Conservation (phyloP, 2,888 invertebrate genomes). For the Habroteleia sp. region DNA sequence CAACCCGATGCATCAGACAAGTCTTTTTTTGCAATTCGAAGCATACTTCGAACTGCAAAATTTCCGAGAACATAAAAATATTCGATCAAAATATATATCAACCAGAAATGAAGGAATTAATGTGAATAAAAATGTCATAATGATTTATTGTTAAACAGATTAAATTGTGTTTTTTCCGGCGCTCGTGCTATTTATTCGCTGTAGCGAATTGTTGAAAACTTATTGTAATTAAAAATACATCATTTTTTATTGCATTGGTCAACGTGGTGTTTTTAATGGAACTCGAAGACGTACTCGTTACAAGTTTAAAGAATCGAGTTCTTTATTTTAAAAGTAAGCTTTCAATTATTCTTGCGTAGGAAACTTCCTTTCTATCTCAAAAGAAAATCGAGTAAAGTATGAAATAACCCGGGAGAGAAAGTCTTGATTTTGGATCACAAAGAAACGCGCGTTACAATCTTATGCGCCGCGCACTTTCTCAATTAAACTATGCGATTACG, state of each 20-base stretch:
- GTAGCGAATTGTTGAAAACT: slow-evolving; percentile 3
- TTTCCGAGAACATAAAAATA: slow-evolving; percentile 18
- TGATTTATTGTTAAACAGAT: slow-evolving; percentile 32
- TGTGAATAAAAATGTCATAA: slow-evolving; percentile 26
- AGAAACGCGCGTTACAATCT: slow-evolving; percentile 45
- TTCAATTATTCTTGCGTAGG: no score
- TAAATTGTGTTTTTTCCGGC: slow-evolving; percentile 4
- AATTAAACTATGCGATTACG: slow-evolving; percentile 59
- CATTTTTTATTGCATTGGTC: neutral
- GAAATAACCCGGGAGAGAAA: slow-evolving; percentile 24
- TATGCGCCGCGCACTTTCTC: slow-evolving; percentile 50
- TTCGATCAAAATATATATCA: slow-evolving; percentile 24
- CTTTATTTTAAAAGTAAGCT: no score
- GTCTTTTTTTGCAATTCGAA: slow-evolving; percentile 13
- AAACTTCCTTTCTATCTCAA: neutral
- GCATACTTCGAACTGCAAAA: slow-evolving; percentile 31
- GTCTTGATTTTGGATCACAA: slow-evolving; percentile 34
- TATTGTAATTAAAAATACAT: slow-evolving; percentile 7
- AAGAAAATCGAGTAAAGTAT: neutral
- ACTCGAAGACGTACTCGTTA: no score
- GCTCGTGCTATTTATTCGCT: slow-evolving; percentile 11
- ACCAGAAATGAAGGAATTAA: slow-evolving; percentile 33
- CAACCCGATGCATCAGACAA: slow-evolving; percentile 28
- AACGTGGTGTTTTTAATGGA: no score
- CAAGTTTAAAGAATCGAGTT: no score